Conservation (phyloP, 2,113 vertebrate genomes). For the Edolisoma coerulescens region DNA sequence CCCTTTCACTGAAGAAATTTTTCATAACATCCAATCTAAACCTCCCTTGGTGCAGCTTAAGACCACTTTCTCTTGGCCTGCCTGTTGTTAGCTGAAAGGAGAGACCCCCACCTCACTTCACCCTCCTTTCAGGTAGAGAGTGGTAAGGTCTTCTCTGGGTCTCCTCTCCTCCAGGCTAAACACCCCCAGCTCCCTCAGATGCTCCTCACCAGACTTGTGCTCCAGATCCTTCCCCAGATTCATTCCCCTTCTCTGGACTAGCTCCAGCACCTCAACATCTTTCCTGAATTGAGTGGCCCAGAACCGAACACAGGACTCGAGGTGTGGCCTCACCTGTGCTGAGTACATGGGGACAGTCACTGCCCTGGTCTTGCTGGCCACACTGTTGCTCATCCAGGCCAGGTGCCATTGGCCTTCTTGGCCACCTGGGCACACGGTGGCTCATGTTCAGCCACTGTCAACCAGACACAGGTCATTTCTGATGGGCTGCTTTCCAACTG, state of each 20-base stretch:
- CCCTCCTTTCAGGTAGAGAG: neutral
- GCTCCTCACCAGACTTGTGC: neutral
- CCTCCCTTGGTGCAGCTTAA: neutral
- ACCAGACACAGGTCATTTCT: neutral
- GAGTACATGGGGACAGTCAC: fast-evolving
- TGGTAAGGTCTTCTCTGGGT: neutral
- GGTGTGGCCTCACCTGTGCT: neutral
- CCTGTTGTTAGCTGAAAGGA: neutral
- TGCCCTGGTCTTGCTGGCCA: neutral
- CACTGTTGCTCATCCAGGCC: fast-evolving
- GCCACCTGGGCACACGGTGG: fast-evolving
- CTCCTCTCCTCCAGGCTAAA: neutral
- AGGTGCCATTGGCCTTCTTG: neutral
- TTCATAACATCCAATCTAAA: neutral
- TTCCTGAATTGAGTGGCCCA: fast-evolving
- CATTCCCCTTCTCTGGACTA: neutral
- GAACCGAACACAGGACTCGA: neutral
- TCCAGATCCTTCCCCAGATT: neutral
- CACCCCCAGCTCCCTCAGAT: neutral
- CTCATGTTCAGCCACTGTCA: neutral
- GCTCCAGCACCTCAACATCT: neutral
- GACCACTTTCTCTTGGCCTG: neutral
- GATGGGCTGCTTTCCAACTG: neutral
- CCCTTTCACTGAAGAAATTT: neutral
- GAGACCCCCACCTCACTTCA: neutral